Conservation (phyloP, 2,888 invertebrate genomes). For the Malthinus seriepunctatus region DNA sequence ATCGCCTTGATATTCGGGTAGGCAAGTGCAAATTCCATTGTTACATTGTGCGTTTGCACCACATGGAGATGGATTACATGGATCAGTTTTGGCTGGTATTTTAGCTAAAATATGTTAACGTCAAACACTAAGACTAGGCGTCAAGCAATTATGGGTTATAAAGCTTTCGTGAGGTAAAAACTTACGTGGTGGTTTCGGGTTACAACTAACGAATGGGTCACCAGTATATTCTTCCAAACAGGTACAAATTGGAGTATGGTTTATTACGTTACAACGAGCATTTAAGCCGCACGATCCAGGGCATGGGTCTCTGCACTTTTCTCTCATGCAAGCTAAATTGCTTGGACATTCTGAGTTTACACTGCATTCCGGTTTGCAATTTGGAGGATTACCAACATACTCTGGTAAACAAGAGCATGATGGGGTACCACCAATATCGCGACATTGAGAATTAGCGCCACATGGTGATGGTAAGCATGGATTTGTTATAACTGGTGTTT, state of each 20-base stretch:
- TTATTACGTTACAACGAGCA: slow-evolving; percentile 72
- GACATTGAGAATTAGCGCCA: slow-evolving; percentile 66
- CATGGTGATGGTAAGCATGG: slow-evolving; percentile 75
- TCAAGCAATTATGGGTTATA: not conserved
- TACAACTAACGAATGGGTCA: slow-evolving; percentile 74
- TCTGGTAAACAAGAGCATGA: slow-evolving; percentile 68
- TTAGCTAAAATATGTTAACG: slow-evolving; percentile 39
- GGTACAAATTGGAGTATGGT: slow-evolving; percentile 75
- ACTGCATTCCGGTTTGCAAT: slow-evolving; percentile 76
- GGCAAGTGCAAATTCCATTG: slow-evolving; percentile 77
- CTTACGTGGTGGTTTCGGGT: slow-evolving; percentile 61
- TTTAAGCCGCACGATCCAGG: slow-evolving; percentile 74
- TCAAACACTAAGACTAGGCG: too few relatives aligned
- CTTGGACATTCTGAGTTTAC: slow-evolving; percentile 73
- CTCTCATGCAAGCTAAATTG: slow-evolving; percentile 70
- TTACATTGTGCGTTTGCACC: slow-evolving; percentile 63
- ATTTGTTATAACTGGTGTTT: slow-evolving; percentile 34
- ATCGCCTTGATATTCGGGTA: slow-evolving; percentile 79
- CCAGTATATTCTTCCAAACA: slow-evolving; percentile 72
- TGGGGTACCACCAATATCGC: slow-evolving; percentile 57
- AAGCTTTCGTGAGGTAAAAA: not conserved
- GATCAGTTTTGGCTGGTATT: slow-evolving; percentile 52
- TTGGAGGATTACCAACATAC: slow-evolving; percentile 73
- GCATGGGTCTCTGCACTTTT: slow-evolving; percentile 75
- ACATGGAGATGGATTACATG: slow-evolving; percentile 65